Evolutionary conservation across 2,113 vertebrate species (phyloP).

Genomic region (Redunca redunca): DNA sequence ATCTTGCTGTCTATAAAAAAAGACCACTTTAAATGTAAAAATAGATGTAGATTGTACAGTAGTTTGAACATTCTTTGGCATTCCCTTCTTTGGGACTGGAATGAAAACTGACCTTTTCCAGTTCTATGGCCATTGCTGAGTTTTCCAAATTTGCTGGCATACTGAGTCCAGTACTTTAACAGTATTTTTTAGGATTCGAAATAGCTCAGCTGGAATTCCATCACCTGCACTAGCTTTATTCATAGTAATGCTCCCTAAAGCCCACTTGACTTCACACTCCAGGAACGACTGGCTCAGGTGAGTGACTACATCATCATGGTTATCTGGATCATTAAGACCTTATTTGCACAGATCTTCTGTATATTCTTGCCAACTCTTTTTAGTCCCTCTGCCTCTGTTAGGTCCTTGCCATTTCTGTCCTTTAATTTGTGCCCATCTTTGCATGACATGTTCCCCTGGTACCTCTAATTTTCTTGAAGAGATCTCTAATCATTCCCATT

Average conservation of each 20-base stretch:
- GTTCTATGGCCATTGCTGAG: neutral
- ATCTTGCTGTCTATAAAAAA: neutral
- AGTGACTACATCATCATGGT: neutral
- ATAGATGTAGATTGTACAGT: neutral
- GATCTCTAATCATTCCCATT: neutral
- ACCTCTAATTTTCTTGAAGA: neutral
- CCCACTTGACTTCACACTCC: neutral
- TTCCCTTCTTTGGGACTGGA: neutral
- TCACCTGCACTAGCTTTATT: neutral
- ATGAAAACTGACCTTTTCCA: neutral
- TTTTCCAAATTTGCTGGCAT: neutral
- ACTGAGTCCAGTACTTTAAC: neutral
- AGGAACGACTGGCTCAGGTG: neutral
- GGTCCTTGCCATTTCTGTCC: neutral
- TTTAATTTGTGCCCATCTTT: neutral
- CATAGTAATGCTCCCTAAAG: neutral
- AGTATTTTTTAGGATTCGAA: neutral
- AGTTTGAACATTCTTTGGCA: neutral
- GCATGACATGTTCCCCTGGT: neutral
- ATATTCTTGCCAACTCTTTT: neutral
- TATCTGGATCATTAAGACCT: neutral
- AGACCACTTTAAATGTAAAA: neutral
- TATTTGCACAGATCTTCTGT: neutral
- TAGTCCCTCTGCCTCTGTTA: neutral
- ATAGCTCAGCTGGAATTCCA: neutral